Evolutionary conservation across 2,113 vertebrate genomes (phyloP), one percentile per base, ranked within the genome.

Genomic region (Centropus bengalensis): DNA sequence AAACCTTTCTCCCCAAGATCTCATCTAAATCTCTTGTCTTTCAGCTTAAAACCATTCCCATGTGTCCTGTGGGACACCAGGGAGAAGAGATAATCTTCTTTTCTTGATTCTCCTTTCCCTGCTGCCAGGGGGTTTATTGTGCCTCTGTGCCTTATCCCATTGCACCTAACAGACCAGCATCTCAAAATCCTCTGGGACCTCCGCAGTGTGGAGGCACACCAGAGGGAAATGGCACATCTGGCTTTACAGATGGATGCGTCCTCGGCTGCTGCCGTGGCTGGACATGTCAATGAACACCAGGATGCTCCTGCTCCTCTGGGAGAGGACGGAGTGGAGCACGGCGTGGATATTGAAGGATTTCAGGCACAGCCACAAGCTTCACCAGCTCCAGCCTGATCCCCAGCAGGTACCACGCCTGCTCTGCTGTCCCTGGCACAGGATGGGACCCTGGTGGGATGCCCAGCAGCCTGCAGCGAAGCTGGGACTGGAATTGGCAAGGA

Each of bases 261-360:
- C 36, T 62, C 28, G 51, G 30, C 30, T 54, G 9, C 51, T n/a
- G n/a, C 59, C 23, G 7, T 0, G 1, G 24, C 81, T 58, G 69
- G 73, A 91, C 68, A 30, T 44, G 63, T 27, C 9, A 2, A 1
- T 36, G 60, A 42, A 45, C 71, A 90, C 58, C 32, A 21, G 4
- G 32, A 88, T 33, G 52, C 9, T 82, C 16, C 59, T 6, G 7
- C 75, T 86, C 7, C 42, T 69, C 56, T 2, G 4, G 47, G 63
- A 76, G 38, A n/a, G 47, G n/a, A 55, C 0, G 2, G 68, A 6
- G 2, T 33, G 20, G 63, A 59, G 60, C 3, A 0, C 1, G 0
- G n/a, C 0, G 1, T 55, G 17, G 30, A 49, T n/a, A 58, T 27
- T 47, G 36, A 17, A 47, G 44, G 55, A 78, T 82, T 83, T 85